Base-by-base conservation (phyloP, 2,888 invertebrate genomes). In the Tetheella fluctuosa region DNA sequence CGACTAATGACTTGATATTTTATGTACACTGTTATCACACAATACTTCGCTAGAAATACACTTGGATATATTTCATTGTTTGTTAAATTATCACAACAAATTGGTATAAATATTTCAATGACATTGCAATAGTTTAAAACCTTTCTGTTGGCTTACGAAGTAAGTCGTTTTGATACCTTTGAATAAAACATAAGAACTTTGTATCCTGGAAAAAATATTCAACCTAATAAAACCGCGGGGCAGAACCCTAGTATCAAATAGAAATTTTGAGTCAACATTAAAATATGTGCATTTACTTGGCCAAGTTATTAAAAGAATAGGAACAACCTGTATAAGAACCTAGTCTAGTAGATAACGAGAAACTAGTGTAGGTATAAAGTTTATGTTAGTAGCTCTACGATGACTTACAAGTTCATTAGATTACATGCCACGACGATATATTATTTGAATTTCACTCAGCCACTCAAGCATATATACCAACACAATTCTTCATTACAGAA, bases 1-100 rank as follows among this genome's bases (percentile, higher is more conserved):
- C 92, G 91, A 91, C 92, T 93, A 92, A 93, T 93, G 92, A 92
- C 92, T 88, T 86, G 86, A 65, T 88, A 90, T 85, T 90, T 88
- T 79, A 88, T 84, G 65, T 85, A 87, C 90, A 90, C 89, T 80
- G 80, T 84, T 73, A 70, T 64, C 71, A 77, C 84, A 76, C 74
- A 73, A 74, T 75, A 59, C 34, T 65, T 70, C 60, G 67, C 65
- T 73, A 68, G n/a, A 55, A 60, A 71, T 66, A 73, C 75, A 62
- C 60, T 71, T 68, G 34, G 23, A 65, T 56, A 57, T 57, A 67
- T 68, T 64, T 64, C 67, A 72, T 74, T 68, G 65, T 64, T 64
- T 61, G 59, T 69, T 68, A 66, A 64, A 61, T 53, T 30, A 60
- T 61, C 63, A 64, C 58, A 60, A 65, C 57, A 62, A 20, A 12